These are phyloP conservation scores for Onychomys arenicola DNA, from an alignment of 2,797 vertebrate species.

Conservation along the genomic window DNA sequence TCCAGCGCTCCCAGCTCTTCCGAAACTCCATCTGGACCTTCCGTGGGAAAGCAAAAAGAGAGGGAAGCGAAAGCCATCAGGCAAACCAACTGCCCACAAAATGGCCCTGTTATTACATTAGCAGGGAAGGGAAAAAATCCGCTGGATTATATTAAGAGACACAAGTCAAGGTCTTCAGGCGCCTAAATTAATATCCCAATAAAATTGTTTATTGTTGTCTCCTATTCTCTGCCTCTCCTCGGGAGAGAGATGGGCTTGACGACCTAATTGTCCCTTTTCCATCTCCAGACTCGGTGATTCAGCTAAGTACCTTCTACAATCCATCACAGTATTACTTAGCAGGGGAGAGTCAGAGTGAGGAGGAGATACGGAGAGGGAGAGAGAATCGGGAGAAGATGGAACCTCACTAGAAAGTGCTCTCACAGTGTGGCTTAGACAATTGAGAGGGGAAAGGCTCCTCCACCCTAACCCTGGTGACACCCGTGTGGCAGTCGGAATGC, in stretches of 20 bases:
- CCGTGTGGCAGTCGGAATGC: not conserved
- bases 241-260: constrained; percentile 69
- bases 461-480: not conserved
- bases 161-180: constrained; percentile 79
- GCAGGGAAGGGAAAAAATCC: constrained; percentile 66
- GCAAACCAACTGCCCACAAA: constrained; percentile 60
- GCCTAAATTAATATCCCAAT: constrained; percentile 84
- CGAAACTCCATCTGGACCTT: constrained; percentile 91
- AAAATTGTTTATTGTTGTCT: constrained; percentile 81
- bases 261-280: constrained; percentile 72
- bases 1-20: constrained; percentile 90
- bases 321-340: constrained; percentile 59
- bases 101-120: constrained; percentile 75
- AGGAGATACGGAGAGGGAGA: not conserved
- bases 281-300: constrained; percentile 76
- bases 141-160: constrained; percentile 73
- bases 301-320: constrained; percentile 76
- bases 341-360: not conserved
- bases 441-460: not conserved
- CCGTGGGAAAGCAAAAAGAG: constrained; percentile 54
- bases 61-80: constrained; percentile 75
- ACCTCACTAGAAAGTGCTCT: not conserved
- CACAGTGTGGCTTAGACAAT: fast-evolving
- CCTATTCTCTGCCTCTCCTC: constrained; percentile 72
- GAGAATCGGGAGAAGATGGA: not conserved